phyloP scores from a whole-genome alignment of 2,888 invertebrate species.

The Clitarchus hookeri region DNA sequence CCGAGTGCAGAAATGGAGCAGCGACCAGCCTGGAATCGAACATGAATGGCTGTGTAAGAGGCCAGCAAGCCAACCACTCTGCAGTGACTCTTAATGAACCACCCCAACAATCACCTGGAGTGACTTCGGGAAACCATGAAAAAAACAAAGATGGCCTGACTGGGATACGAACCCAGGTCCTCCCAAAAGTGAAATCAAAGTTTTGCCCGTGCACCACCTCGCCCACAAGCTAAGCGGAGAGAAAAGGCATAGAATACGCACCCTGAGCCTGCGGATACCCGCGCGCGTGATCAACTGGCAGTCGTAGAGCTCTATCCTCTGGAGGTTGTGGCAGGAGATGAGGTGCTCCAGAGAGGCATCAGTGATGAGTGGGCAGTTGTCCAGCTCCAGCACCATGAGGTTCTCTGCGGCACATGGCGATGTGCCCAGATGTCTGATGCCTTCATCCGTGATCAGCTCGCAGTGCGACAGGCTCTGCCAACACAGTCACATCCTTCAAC shows the following conservation, averaged over 20 bases:
- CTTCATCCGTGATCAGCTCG: slow-evolving; percentile 97
- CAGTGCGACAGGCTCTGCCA: slow-evolving; percentile 96
- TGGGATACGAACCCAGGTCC: no score
- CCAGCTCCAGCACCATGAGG: slow-evolving; percentile 91
- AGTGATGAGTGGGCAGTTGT: slow-evolving; percentile 98
- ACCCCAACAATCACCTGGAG: no score
- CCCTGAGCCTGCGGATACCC: slow-evolving; percentile 94
- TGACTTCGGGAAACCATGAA: no score
- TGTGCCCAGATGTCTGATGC: slow-evolving; percentile 90
- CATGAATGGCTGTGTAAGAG: no score
- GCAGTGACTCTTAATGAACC: no score
- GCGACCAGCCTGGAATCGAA: no score
- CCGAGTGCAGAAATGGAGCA: no score
- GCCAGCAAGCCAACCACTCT: no score
- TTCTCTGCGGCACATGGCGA: slow-evolving; percentile 94
- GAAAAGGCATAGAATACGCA: slow-evolving; percentile 55
- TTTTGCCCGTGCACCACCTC: no score
- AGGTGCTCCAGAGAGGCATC: slow-evolving; percentile 96
- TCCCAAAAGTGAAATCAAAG: no score
- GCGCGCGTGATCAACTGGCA: slow-evolving; percentile 97
- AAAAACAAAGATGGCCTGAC: no score
- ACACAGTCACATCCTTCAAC: background rate
- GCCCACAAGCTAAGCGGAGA: no score
- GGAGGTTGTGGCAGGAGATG: slow-evolving; percentile 90
- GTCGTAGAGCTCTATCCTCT: slow-evolving; percentile 97